phyloP scores from a whole-genome alignment of 2,888 invertebrate genomes.

The Drosophila pegasa region DNA sequence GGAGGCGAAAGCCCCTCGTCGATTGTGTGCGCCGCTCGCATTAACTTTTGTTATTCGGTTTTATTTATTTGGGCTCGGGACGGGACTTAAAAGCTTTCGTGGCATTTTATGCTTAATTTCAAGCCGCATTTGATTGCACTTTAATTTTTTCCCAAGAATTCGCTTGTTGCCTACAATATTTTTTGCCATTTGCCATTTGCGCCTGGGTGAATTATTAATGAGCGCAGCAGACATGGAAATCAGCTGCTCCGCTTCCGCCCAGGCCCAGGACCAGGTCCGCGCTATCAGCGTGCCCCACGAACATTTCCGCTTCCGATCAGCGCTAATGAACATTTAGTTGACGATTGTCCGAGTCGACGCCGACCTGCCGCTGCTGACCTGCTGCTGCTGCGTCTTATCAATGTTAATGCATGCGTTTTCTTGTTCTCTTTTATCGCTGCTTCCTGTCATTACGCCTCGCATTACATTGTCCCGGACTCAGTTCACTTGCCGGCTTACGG shows the following conservation, averaged over 20 bases:
- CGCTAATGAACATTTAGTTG: slow-evolving; percentile 75
- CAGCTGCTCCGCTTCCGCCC: slow-evolving; percentile 33
- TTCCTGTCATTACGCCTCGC: slow-evolving; percentile 73
- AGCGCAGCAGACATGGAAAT: slow-evolving; percentile 56
- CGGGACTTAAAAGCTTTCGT: slow-evolving; percentile 72
- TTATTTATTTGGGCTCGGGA: slow-evolving; percentile 29
- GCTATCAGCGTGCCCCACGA: slow-evolving; percentile 33
- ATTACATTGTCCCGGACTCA: slow-evolving; percentile 52
- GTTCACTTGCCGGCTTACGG: slow-evolving; percentile 27
- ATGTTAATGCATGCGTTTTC: slow-evolving; percentile 74
- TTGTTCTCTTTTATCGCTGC: slow-evolving; percentile 59
- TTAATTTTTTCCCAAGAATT: slow-evolving; percentile 35
- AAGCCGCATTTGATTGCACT: slow-evolving; percentile 66
- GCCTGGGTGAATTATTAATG: slow-evolving; percentile 65
- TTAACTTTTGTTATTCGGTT: slow-evolving; percentile 55
- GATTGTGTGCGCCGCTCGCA: slow-evolving; percentile 36
- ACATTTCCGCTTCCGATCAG: slow-evolving; percentile 72
- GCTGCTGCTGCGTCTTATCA: slow-evolving; percentile 42
- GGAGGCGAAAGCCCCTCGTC: neutral
- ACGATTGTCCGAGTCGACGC: slow-evolving; percentile 15
- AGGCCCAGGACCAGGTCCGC: neutral
- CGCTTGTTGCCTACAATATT: neutral
- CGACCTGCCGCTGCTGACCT: neutral
- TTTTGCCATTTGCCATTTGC: slow-evolving; percentile 29
- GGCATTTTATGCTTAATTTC: slow-evolving; percentile 58